Base-by-base conservation (phyloP, 2,797 vertebrate genomes). In the Delichon dasypus region DNA sequence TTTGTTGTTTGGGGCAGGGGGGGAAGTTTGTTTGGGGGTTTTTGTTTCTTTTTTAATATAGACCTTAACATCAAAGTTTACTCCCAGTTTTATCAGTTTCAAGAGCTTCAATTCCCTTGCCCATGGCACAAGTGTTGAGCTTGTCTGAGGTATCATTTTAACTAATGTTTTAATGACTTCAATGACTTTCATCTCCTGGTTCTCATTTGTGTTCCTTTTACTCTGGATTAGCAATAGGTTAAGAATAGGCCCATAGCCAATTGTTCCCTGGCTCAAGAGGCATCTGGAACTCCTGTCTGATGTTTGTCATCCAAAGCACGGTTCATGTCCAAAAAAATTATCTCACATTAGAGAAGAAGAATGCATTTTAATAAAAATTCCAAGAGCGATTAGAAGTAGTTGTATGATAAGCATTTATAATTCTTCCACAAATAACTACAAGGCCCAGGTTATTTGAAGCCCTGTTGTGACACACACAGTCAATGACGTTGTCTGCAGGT, bases 11-110 rank as follows among this genome's bases (percentile, higher is more conserved):
- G 10, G 15, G 16, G 18, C 3, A 5, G 10, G 4, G 10, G 5
- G 13, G 6, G 3, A 21, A 15, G 8, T 44, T 58, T 53, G 5
- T 11, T 20, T 34, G 3, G 9, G 9, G 9, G 1, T 6, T 42
- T 53, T 29, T 38, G n/a, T 17, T 42, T 34, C 8, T 29, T 61
- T 27, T 60, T 18, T 9, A 19, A 13, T 4, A 6, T 66, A 55
- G 32, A 18, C 22, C 13, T 87, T 51, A 40, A 58, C 27, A 19
- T 54, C 15, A 11, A 64, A 61, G 1, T 4, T 2, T 40, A 23
- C 13, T 72, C 36, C 2, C 13, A 23, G 8, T 73, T 92, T 30
- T 51, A 66, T 47, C 8, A 2, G 7, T 40, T 20, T 34, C 30
- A 23, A 1, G 30, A 57, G 12, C 38, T 58, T 26, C 36, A 55